Evolutionary conservation across 1,140 invertebrate species (phyloP), one percentile per base, ranked within the genome.

Genomic region (Odontomachus brunneus): DNA sequence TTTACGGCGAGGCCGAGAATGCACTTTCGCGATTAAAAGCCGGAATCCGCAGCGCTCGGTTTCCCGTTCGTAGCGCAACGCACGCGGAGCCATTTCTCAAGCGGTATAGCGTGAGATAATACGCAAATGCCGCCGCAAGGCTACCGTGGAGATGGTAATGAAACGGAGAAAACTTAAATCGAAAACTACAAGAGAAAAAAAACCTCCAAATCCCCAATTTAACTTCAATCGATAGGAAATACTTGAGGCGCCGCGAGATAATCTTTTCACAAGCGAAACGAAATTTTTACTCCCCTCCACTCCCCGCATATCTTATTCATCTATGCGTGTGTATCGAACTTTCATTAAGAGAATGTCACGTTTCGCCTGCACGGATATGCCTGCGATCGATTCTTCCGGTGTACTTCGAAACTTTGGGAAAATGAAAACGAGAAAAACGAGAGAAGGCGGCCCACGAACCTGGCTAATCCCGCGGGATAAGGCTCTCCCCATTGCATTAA

Each of bases 401-500:
- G 17, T 76, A 22, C 44, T 11, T 55, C 29, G 17, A 17, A 78
- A 78, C 63, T 66, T 66, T 71, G 55, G 11, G 12, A 7, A 22
- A 19, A 19, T 3, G 26, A 33, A 12, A 9, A 44, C 7, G 9
- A 19, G 44, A 22, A 15, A 22, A 19, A 51, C 3, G 22, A 17
- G 24, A 44, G 66, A 44, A 38, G 57, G 69, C 33, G 38, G 38
- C 29, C 69, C 73, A 67, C 55, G 71, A 75, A 66, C 66, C 57
- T 60, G 59, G 71, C 86, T 89, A 89, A 89, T 89, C 88, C 85
- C 69, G 84, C 71, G 78, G 86, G 88, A 89, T 89, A 90, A 90
- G 87, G 84, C 76, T 86, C 78, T 84, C 86, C 89, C 90, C 86
- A 85, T 85, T 86, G 85, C 91, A 92, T 92, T 92, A 92, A 90